Base-by-base conservation (phyloP, 2,113 vertebrate species). In the Stomatorhinus ivindoensis region DNA sequence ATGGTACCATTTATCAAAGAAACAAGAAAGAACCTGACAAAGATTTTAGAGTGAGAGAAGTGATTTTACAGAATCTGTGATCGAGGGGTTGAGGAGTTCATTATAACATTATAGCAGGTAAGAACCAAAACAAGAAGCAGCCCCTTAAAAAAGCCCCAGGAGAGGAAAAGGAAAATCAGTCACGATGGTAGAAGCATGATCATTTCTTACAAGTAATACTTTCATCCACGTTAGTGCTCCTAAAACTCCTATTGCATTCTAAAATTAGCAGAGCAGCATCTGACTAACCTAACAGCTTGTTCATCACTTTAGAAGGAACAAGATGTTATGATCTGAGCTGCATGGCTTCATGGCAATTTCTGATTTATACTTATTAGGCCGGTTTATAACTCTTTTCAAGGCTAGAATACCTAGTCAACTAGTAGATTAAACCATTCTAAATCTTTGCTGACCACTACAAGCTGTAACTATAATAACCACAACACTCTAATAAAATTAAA, bases 251-350 rank as follows among this genome's bases (percentile, higher is more conserved):
- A 80, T 35, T 35, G 73, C 73, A 42, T 80, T 80, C 73, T 80
- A 80, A 80, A 80, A 80, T 80, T 80, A 80, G 69, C 69, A 39
- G 69, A 35, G 69, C 69, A 76, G 35, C 69, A 76, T 76, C 69
- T 76, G 69, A 76, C 69, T 35, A 76, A 76, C 69, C 69, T 42
- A 80, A 80, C 35, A 4, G 73, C 35, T 80, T 35, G 15, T 80
- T 80, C 61, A 69, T 31, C 61, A 69, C 27, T 69, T 31, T 69
- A 69, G n/a, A 0, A 31, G 61, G 61, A 69, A 69, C 61, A 69
- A 69, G 61, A 69, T 69, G 61, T 69, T 69, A 27, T 65, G n/a
- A 31, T 69, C n/a, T 69, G 61, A 69, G 61, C 61, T 13, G 61
- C 10, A 69, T 69, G 13, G 0, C 61, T 69, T 31, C 3, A 13